Percentiles rank a stretch among this genome's conserved stretches.
These are phyloP conservation scores for Syncerus caffer DNA, from an alignment of 2,797 vertebrate genomes.

Conservation along the genomic window DNA sequence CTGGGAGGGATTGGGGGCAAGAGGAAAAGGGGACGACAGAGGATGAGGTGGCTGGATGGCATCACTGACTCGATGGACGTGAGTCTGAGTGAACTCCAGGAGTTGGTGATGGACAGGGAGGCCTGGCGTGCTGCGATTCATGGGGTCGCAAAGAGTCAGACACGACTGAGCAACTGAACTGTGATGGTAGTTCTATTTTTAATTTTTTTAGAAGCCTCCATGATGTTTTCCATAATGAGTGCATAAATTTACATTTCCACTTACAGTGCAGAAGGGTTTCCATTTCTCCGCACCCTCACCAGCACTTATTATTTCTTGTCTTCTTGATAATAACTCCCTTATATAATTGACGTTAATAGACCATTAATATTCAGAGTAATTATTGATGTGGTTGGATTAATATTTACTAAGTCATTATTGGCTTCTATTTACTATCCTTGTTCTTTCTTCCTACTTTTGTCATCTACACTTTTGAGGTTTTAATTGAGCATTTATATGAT, in stretches of 20 bases:
- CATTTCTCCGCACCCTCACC: neutral
- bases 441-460: neutral
- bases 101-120: too few species aligned
- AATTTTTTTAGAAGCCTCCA: neutral
- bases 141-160: too few species aligned
- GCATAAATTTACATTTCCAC: neutral
- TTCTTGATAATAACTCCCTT: neutral
- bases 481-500: neutral
- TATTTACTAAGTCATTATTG: neutral
- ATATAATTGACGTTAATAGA: neutral
- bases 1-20: too few species aligned
- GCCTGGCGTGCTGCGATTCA: too few species aligned
- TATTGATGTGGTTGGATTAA: neutral
- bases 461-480: neutral
- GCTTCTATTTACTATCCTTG: neutral
- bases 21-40: too few species aligned
- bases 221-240: neutral
- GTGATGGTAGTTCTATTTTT: too few species aligned
- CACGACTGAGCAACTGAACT: too few species aligned
- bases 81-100: too few species aligned
- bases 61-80: too few species aligned
- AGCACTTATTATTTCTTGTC: neutral
- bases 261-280: neutral
- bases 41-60: too few species aligned
- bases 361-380: neutral